Evolutionary conservation across 2,113 vertebrate species (phyloP).

Genomic region (Cinclus cinclus): DNA sequence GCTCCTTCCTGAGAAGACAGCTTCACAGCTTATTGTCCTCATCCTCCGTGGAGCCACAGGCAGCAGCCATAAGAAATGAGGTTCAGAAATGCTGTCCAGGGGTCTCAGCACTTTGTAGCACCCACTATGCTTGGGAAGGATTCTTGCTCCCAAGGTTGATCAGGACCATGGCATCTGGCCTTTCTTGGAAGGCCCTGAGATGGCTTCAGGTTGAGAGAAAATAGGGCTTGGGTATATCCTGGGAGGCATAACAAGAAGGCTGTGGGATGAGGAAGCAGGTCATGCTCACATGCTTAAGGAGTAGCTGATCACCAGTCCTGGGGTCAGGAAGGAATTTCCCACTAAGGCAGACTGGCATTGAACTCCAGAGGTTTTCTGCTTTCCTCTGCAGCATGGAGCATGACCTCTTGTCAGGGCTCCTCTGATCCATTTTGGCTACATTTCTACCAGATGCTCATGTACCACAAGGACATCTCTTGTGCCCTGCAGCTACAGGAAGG

Average conservation of each 20-base stretch:
- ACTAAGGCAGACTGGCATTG: neutral
- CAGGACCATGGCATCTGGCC: neutral
- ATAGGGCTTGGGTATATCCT: neutral
- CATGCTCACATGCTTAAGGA: neutral
- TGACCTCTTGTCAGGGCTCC: neutral
- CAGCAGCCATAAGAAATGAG: neutral
- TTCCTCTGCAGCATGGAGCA: neutral
- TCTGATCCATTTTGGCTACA: neutral
- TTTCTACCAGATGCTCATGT: neutral
- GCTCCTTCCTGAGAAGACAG: neutral
- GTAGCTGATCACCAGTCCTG: neutral
- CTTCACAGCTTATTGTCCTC: neutral
- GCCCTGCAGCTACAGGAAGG: neutral
- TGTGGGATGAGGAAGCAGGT: neutral
- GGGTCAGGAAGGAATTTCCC: neutral
- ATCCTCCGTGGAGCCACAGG: accelerated
- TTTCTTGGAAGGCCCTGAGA: neutral
- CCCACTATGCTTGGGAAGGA: neutral
- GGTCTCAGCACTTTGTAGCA: neutral
- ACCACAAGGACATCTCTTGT: neutral
- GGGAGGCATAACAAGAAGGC: neutral
- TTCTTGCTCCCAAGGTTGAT: neutral
- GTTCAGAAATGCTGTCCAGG: neutral
- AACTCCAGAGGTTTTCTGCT: neutral
- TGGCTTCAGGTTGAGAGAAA: neutral